Base-by-base conservation (phyloP, 2,888 invertebrate genomes). In the Strigamia maritima region DNA sequence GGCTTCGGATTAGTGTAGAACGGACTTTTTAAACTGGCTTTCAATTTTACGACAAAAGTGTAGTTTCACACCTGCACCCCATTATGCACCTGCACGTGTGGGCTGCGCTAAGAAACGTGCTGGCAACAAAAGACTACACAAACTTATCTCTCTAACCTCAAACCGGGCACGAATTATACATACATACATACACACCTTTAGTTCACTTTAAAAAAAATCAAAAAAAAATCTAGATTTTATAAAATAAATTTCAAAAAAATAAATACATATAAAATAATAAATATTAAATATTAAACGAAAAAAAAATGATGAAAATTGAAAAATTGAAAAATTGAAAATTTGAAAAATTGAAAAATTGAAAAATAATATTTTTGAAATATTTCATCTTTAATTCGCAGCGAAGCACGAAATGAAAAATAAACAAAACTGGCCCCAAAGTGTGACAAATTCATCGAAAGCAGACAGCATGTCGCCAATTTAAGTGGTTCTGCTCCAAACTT, bases 71-170 rank as follows among this genome's bases (percentile, higher is more conserved):
- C 65, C 65, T 65, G 65, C 65, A 26, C 65, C 65, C 44, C 65
- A 65, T 65, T 65, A 65, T 65, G 65, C 65, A 65, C 65, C 65
- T 65, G 65, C 65, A 65, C 65, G 65, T 65, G 65, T 65, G 65
- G 65, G 65, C 28, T 65, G 65, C 24, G 65, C 26, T 65, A 65
- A 65, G 65, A 28, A 65, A 65, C 65, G 65, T 65, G 65, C 65
- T 10, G 16, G 28, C 65, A 65, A 65, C 65, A 65, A 65, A 65
- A 65, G 65, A 65, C 24, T 28, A 3, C 14, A 65, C 65, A 65
- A 65, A 65, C 65, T 65, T 65, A 65, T 65, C 65, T 65, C 10
- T 12, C 26, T 65, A 65, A 65, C 24, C 65, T 65, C 65, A 65
- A 24, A 65, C 24, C 24, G 28, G 65, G 65, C 65, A 65, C 65